Conservation (phyloP, 2,113 vertebrate genomes). For the Notothenia coriiceps region DNA sequence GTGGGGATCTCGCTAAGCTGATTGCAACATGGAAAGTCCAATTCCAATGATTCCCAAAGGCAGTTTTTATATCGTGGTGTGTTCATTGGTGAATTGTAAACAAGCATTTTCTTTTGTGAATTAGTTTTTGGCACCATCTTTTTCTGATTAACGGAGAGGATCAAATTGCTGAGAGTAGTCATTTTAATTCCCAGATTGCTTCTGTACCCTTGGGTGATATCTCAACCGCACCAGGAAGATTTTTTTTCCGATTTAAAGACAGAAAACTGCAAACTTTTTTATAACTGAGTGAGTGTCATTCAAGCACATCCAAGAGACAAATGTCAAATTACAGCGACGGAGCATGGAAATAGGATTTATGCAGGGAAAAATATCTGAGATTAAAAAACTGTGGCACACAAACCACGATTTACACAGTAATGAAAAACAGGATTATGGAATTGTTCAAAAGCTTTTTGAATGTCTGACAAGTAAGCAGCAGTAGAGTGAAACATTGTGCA, state of each 20-base stretch:
- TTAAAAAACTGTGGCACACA: conserved; percentile 67
- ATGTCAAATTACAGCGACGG: conserved; percentile 38
- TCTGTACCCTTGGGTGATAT: conserved; percentile 30
- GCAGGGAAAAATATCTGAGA: conserved; percentile 49
- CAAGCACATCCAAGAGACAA: conserved; percentile 21
- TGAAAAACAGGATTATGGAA: conserved; percentile 77
- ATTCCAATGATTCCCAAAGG: conserved; percentile 60
- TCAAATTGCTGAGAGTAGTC: conserved; percentile 22
- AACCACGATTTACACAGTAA: conserved; percentile 72
- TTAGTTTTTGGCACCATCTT: conserved; percentile 44
- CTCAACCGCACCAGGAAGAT: conserved; percentile 17
- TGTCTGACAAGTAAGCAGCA: conserved; percentile 45
- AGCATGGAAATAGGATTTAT: conserved; percentile 68
- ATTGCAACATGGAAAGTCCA: conserved; percentile 49
- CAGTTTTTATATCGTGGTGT: conserved; percentile 30
- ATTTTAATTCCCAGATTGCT: conserved; percentile 8
- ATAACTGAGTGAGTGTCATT: conserved; percentile 33
- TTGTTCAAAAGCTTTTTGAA: conserved; percentile 48
- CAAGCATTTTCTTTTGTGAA: conserved; percentile 45
- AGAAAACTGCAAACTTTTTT: conserved; percentile 41
- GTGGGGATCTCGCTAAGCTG: conserved; percentile 29
- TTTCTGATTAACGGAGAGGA: conserved; percentile 36
- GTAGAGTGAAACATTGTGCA: conserved; percentile 32
- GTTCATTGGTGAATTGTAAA: conserved; percentile 53
- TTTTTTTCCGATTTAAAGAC: conserved; percentile 18